phyloP scores from a whole-genome alignment of 1,140 invertebrate species.

The Caenorhabditis inopinata region DNA sequence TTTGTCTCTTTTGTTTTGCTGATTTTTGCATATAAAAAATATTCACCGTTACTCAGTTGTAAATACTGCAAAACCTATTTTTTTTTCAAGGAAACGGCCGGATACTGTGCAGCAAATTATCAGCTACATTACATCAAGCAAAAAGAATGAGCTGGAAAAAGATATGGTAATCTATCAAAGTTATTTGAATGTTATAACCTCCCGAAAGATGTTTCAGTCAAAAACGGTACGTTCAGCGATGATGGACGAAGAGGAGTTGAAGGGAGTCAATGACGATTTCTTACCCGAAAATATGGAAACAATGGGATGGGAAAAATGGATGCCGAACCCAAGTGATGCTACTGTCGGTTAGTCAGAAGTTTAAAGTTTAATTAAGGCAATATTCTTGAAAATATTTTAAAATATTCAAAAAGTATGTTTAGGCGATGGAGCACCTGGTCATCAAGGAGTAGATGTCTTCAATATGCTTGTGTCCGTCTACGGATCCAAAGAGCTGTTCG shows the following conservation, averaged over 20 bases:
- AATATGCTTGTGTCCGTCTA: conserved; percentile 97
- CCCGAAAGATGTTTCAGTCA: not conserved
- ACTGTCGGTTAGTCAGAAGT: conserved; percentile 52
- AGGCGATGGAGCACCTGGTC: conserved; percentile 67
- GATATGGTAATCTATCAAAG: not conserved
- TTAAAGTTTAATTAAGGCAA: not conserved
- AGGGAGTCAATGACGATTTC: conserved; percentile 61
- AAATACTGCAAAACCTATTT: no score
- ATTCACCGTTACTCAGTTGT: no score
- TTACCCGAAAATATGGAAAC: conserved; percentile 56
- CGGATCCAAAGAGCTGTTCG: conserved; percentile 95
- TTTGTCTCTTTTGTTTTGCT: no score
- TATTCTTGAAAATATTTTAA: not conserved
- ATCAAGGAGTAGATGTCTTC: conserved; percentile 86
- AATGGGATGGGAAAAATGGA: conserved; percentile 53
- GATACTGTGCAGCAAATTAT: conserved; percentile 64
- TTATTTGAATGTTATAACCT: not conserved
- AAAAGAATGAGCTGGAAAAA: conserved; percentile 23
- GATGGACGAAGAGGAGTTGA: conserved; percentile 48
- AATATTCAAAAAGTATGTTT: conserved; percentile 49
- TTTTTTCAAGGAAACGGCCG: conserved; percentile 53
- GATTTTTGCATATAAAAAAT: no score
- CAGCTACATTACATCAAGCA: conserved; percentile 60
- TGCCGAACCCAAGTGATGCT: conserved; percentile 60
- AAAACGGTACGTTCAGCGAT: conserved; percentile 35